Percentiles rank a stretch among this genome's conserved stretches.
Conservation (phyloP, 2,888 invertebrate genomes). For the Athetis lepigone region DNA sequence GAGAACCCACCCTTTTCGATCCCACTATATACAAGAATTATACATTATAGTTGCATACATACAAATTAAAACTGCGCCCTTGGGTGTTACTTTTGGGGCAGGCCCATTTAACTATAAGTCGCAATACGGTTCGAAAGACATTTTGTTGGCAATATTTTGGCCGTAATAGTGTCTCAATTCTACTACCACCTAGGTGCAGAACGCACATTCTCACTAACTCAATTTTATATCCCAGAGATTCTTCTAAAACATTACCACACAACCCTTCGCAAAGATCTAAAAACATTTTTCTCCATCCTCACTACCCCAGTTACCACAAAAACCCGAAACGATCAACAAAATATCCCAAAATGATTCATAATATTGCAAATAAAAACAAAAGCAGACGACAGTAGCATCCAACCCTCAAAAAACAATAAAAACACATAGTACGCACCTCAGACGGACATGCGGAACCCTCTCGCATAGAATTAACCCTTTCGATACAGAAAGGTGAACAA, state of each 20-base stretch:
- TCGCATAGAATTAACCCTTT: constrained; percentile 87
- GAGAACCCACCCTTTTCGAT: constrained; percentile 80
- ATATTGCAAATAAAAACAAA: constrained; percentile 70
- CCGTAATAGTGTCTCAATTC: constrained; percentile 2
- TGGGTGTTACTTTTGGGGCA: constrained; percentile 65
- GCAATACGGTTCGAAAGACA: constrained; percentile 26
- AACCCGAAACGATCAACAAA: constrained; percentile 61
- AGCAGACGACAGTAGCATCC: constrained; percentile 72
- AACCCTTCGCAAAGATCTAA: not conserved
- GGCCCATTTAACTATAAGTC: constrained; percentile 34
- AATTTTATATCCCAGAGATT: not conserved
- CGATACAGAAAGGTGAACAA: constrained; percentile 88
- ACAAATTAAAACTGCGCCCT: constrained; percentile 77
- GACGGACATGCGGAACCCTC: constrained; percentile 84
- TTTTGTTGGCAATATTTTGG: constrained; percentile 17
- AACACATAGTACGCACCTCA: constrained; percentile 83
- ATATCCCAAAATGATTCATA: constrained; percentile 66
- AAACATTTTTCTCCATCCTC: constrained; percentile 16
- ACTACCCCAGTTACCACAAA: constrained; percentile 57
- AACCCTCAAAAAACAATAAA: constrained; percentile 79
- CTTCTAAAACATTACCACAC: too few species aligned
- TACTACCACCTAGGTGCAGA: not conserved
- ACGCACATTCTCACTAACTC: too few species aligned
- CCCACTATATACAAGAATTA: constrained; percentile 71
- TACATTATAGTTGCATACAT: constrained; percentile 82